Evolutionary conservation across 2,797 vertebrate species (phyloP).

Genomic region (Melanotaenia boesemani): DNA sequence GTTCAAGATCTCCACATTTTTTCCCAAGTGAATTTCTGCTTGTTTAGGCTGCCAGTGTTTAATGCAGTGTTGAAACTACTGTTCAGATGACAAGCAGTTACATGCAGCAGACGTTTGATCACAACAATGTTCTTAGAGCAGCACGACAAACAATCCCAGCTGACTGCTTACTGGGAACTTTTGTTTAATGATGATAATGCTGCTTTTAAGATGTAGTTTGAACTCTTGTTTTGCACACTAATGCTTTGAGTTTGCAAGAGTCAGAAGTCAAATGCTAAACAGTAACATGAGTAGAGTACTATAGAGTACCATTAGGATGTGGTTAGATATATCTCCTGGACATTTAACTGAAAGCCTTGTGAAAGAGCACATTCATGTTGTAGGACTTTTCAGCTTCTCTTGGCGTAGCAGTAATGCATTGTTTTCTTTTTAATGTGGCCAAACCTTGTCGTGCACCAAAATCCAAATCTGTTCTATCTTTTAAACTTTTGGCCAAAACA

Average conservation of each 20-base stretch:
- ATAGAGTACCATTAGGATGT: not conserved
- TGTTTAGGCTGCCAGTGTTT: too few relatives aligned
- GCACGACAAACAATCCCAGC: not conserved
- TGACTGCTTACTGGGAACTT: not conserved
- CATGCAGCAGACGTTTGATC: not conserved
- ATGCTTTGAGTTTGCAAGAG: not conserved
- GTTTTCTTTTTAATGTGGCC: not conserved
- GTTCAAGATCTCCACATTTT: too few relatives aligned
- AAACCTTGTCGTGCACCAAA: not conserved
- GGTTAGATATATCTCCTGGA: not conserved
- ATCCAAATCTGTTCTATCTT: not conserved
- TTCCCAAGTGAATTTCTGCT: too few relatives aligned
- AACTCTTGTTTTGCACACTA: not conserved
- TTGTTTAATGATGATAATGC: not conserved
- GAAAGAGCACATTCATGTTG: not conserved
- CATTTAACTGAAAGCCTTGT: not conserved
- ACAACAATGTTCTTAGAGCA: not conserved
- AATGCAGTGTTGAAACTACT: too few relatives aligned
- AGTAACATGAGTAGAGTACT: not conserved
- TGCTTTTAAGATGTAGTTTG: not conserved
- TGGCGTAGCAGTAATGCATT: not conserved
- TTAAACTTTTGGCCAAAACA: not conserved
- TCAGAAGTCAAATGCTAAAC: not conserved
- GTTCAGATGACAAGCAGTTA: not conserved
- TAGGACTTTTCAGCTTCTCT: not conserved